Evolutionary conservation across 2,113 vertebrate genomes (phyloP), one percentile per base, ranked within the genome.

Genomic region (Scalopus aquaticus): DNA sequence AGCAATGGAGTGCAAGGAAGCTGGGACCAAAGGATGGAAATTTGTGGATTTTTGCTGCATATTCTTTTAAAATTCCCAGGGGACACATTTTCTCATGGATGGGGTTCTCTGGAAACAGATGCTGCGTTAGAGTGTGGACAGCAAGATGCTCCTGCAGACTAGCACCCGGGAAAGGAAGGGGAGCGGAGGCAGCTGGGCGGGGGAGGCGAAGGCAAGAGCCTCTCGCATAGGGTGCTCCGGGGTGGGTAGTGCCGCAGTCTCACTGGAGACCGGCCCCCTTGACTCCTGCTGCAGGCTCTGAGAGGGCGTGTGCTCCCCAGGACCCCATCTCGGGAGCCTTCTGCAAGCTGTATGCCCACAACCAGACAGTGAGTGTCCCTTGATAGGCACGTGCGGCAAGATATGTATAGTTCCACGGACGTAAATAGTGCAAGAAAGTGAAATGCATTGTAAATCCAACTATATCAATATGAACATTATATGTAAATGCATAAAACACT

Each of bases 181-280:
- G 20, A 6, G 17, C 22, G 60, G 70, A 65, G 39, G 35, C 19
- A n/a, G 16, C 4, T 22, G 10, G 16, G 60, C 44, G 39, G 46
- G 22, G 49, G 1, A 3, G 51, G 51, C 1, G 17, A 22, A 19
- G 11, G 54, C 54, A 22, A 22, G 54, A 20, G 20, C 16, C 30
- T 39, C 35, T 46, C 19, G 19, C 12, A 2, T 2, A 35, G 37
- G 35, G 10, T 42, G 26, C n/a, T 49, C 64, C 3, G 13, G 37
- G 37, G 32, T 1, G 1, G 35, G 24, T 20, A 0, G 0, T 58
- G 37, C 26, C 64, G 49, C 17, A 16, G 58, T 2, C 28, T 28
- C 15, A 35, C 2, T 10, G 11, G 22, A n/a, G 10, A 26, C 26
- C 2, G n/a, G 56, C 19, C 26, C 35, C 44, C 13, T 7, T 1